Evolutionary conservation across 2,888 invertebrate species (phyloP), one percentile per base, ranked within the genome.

Genomic region (Nymphalis c-album): DNA sequence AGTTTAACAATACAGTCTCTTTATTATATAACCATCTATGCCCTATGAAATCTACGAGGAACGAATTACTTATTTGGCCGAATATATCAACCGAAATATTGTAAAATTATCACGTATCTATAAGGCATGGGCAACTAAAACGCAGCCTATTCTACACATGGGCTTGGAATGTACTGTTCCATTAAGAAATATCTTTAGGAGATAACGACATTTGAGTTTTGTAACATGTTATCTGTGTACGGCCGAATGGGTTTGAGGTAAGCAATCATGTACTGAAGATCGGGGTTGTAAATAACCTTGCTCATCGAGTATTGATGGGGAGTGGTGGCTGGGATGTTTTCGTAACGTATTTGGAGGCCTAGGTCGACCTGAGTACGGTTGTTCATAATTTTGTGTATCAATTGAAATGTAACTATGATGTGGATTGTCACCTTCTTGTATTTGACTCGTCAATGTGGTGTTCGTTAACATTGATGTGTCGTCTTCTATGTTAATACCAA

Each of bases 371-470:
- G 87, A 84, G 74, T 92, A 92, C 31, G 92, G 91, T 75, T 91
- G 91, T 71, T 93, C 93, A 73, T 93, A 93, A 78, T 91, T 92
- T 79, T 93, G 92, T 72, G 93, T 89, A 76, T 95, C 94, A 74
- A 95, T 95, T 68, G 94, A 94, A 79, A 95, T 94, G 82, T 95
- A 95, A 85, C 95, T 95, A 78, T 95, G 95, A 78, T 94, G 94
- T 75, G 94, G 87, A 78, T 94, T 93, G 72, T 94, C 94, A 60
- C 93, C 93, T 74, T 94, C 94, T 77, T 94, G 94, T 81, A 94
- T 93, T 81, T 94, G 94, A 85, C 94, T 94, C 58, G 90, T 93
- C 88, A 87, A 87, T 85, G 88, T 94, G 83, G 89, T 94, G 87
- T 90, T 94, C 81, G 90, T 94, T 88, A 85, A 93, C 94, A 86